Base-by-base conservation (phyloP, 2,113 vertebrate species). In the Hippoglossus stenolepis region DNA sequence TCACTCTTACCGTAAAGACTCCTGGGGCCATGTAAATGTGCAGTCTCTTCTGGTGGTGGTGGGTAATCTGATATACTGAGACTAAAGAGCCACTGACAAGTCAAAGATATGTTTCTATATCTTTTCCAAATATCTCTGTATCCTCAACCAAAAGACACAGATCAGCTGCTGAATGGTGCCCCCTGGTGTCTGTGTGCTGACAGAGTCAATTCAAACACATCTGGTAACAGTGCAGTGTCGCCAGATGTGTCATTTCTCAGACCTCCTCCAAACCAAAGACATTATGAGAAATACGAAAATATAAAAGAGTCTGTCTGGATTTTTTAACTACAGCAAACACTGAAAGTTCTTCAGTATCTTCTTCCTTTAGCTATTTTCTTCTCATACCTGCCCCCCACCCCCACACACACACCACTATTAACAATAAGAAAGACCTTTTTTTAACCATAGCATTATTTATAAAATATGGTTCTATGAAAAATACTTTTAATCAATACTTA, bases 111-210 rank as follows among this genome's bases (percentile, higher is more conserved):
- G 40, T 43, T 43, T 43, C 40, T 13, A 43, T 43, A 43, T 43
- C n/a, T 31, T 31, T 31, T 2, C 28, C 28, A 31, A 31, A 56
- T 13, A 53, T 53, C 8, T 38, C 11, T 38, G 24, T 78, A 21
- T 54, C 26, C 9, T 71, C 7, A 63, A 53, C 13, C 2, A 23
- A 18, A 73, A 35, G 4, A 11, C 49, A 23, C 9, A 40, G 21
- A n/a, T 40, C 13, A 21, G 14, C 13, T 18, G 43, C 68, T 75
- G 24, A 80, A 74, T 67, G n/a, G 49, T 72, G 70, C 85, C 79
- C 73, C 59, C 70, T 81, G 31, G 67, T 84, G 83, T 77, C n/a
- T 23, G 3, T 58, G 1, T 43, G 11, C n/a, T 62, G 57, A 43
- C 13, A 67, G 47, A 35, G 20, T n/a, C n/a, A 11, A 43, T 43